These are phyloP conservation scores for Imbricaverruca yamaguchii DNA, from an alignment of 2,888 invertebrate species.

Conservation along the genomic window DNA sequence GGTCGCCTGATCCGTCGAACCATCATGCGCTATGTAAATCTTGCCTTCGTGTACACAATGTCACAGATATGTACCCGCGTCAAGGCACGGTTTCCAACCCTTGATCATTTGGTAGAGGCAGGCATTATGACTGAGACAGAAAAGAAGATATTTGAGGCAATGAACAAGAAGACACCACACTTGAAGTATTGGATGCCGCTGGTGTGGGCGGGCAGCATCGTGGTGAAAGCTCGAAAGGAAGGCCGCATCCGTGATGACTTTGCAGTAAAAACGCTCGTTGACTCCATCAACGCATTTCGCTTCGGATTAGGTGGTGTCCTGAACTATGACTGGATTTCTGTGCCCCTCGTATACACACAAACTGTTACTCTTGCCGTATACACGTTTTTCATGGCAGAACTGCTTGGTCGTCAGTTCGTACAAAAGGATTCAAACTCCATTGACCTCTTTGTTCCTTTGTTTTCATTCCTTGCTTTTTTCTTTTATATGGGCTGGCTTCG, in stretches of 20 bases:
- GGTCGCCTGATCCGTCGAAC: not conserved
- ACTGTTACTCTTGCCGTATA: slow-evolving; percentile 86
- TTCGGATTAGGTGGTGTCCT: slow-evolving; percentile 73
- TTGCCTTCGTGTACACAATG: not conserved
- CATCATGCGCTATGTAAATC: slow-evolving; percentile 1
- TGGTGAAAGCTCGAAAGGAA: slow-evolving; percentile 77
- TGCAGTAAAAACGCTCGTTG: slow-evolving; percentile 80
- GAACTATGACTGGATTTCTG: slow-evolving; percentile 84
- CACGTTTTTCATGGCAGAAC: slow-evolving; percentile 79
- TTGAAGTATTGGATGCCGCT: slow-evolving; percentile 89
- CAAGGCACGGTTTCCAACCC: not conserved
- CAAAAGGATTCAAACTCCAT: slow-evolving; percentile 49
- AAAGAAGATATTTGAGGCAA: slow-evolving; percentile 79
- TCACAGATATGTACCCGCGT: not conserved
- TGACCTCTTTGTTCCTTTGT: slow-evolving; percentile 75
- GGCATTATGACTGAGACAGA: slow-evolving; percentile 79
- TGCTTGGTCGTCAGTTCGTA: slow-evolving; percentile 79
- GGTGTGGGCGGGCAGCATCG: slow-evolving; percentile 87
- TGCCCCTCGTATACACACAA: slow-evolving; percentile 86
- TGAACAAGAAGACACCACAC: slow-evolving; percentile 80
- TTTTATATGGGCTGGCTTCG: slow-evolving; percentile 93
- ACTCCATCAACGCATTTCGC: slow-evolving; percentile 82
- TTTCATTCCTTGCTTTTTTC: slow-evolving; percentile 72
- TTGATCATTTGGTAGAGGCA: not conserved
- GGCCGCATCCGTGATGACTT: slow-evolving; percentile 79